Base-by-base conservation (phyloP, 2,113 vertebrate species). In the Pithys albifrons region DNA sequence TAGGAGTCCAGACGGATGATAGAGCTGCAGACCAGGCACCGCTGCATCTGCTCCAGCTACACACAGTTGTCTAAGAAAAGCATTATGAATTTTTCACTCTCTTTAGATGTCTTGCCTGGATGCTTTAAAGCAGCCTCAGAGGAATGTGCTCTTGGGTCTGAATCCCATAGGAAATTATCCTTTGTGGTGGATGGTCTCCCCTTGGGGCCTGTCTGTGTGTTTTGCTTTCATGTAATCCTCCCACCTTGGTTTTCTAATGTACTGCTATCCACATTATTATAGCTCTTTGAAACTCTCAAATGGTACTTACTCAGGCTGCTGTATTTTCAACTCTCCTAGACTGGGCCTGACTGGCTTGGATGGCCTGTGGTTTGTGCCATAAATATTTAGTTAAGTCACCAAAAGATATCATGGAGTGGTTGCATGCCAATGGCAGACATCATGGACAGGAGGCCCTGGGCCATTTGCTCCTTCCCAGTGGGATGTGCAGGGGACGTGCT, bases 181-280 rank as follows among this genome's bases (percentile, higher is more conserved):
- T 97, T 97, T 91, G 93, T 91, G 94, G 94, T 95, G 65, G 88
- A 96, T 94, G 80, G 80, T 96, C 79, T 94, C 92, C 96, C 95
- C 92, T 87, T 85, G 94, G 94, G 95, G 95, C 91, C 91, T 92
- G 95, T 96, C 95, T 95, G 91, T 93, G 70, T 95, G 88, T 94
- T 96, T 95, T 96, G 81, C 91, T 96, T 96, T 97, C 87, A 88
- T 96, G 93, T 95, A 95, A 94, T 95, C 91, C 91, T 94, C 94
- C 95, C 89, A 91, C 95, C 91, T 96, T 95, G 88, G 91, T 94
- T 95, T 96, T 96, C 77, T 89, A 94, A 93, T 88, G 95, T 90
- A 97, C 93, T 91, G 84, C 94, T 93, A 95, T 69, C 93, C 83
- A 78, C 93, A 66, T 96, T 91, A 96, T 95, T 94, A 96, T 14